Evolutionary conservation across 2,113 vertebrate species (phyloP).

Genomic region (Fulica atra): DNA sequence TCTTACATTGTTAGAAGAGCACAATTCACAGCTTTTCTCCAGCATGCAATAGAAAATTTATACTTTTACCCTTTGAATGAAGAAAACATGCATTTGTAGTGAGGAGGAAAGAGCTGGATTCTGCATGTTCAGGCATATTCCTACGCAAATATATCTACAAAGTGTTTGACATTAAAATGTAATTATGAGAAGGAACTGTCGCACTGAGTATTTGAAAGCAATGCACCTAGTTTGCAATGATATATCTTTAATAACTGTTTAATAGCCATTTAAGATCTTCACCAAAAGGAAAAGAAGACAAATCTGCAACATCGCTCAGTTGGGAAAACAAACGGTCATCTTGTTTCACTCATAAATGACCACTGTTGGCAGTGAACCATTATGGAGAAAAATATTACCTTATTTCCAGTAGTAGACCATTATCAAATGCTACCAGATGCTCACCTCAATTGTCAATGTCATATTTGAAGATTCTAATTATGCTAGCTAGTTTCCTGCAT

Average conservation of each 20-base stretch:
- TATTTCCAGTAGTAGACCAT: constrained; percentile 41
- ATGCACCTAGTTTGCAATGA: constrained; percentile 5
- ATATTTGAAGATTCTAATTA: constrained; percentile 24
- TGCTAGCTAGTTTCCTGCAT: neutral
- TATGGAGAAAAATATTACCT: constrained; percentile 40
- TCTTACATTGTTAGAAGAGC: constrained; percentile 31
- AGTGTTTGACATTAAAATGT: neutral
- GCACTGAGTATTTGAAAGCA: neutral
- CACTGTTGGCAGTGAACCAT: neutral
- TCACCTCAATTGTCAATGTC: constrained; percentile 40
- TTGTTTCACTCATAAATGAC: constrained; percentile 43
- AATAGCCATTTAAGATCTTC: neutral
- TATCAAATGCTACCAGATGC: constrained; percentile 64
- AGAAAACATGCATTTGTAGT: neutral
- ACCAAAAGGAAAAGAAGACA: constrained; percentile 27
- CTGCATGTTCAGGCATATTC: neutral
- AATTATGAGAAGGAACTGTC: constrained; percentile 20
- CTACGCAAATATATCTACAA: neutral
- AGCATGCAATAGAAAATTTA: neutral
- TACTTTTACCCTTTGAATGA: neutral
- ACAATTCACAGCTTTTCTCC: neutral
- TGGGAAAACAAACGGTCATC: constrained; percentile 61
- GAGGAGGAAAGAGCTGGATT: neutral
- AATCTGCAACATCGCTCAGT: constrained; percentile 23
- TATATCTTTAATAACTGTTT: constrained; percentile 15